Evolutionary conservation across 2,113 vertebrate species (phyloP).

Genomic region (Chionomys nivalis): DNA sequence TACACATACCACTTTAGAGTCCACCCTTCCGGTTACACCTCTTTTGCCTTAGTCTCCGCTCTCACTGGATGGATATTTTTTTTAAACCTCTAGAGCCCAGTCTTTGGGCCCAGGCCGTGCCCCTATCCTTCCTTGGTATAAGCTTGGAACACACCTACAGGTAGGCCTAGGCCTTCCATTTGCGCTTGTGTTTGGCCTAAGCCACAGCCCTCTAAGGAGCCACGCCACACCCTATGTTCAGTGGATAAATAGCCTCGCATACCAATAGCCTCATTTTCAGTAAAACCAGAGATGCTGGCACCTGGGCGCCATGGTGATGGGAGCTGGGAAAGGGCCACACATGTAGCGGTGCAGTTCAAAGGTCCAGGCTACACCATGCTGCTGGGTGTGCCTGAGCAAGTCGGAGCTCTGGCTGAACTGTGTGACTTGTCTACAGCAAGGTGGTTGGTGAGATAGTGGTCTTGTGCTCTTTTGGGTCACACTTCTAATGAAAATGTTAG

Average conservation of each 20-base stretch:
- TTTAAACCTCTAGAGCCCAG: too few relatives aligned
- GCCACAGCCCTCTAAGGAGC: not conserved
- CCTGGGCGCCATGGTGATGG: not conserved
- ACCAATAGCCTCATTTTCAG: slow-evolving; percentile 13
- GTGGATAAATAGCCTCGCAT: not conserved
- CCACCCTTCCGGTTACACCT: not conserved
- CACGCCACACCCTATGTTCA: not conserved
- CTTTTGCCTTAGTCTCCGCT: slow-evolving; percentile 59
- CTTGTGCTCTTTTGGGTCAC: not conserved
- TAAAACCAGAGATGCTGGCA: slow-evolving; percentile 51
- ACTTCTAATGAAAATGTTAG: not conserved
- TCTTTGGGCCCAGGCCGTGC: not conserved
- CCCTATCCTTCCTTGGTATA: not conserved
- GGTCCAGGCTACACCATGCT: not conserved
- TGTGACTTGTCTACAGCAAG: not conserved
- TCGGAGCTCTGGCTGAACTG: not conserved
- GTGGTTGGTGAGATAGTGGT: not conserved
- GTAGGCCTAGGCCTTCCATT: not conserved
- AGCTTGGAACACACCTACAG: not conserved
- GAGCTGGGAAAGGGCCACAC: not conserved
- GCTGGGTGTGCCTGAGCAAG: not conserved
- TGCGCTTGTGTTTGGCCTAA: not conserved
- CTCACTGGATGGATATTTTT: not conserved
- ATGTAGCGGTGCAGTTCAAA: not conserved
- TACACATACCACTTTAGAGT: not conserved